Conservation (phyloP, 2,797 vertebrate genomes). For the Xenentodon cancila region DNA sequence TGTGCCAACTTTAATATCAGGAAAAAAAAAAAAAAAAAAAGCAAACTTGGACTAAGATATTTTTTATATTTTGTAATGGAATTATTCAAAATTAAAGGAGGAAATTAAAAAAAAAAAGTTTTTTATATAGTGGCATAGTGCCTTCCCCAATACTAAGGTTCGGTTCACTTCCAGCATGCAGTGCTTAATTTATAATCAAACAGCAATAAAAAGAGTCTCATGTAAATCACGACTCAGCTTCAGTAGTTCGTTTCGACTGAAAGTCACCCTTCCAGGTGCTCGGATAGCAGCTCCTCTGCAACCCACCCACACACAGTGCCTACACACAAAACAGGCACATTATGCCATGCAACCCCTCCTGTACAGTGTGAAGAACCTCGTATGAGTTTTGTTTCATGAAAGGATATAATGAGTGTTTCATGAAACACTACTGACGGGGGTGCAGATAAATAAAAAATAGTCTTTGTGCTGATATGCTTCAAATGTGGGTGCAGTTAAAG, state of each 20-base stretch:
- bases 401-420: constrained; percentile 30
- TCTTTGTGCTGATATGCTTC: too few species aligned
- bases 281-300: constrained; percentile 26
- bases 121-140: background rate
- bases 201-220: constrained; percentile 33
- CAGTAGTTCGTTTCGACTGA: constrained; percentile 35
- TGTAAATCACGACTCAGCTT: constrained; percentile 48
- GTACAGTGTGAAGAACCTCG: constrained; percentile 23
- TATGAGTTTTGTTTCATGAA: constrained; percentile 27
- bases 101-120: too few species aligned
- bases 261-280: constrained; percentile 62
- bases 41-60: too few species aligned
- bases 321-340: background rate
- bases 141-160: constrained; percentile 36
- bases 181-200: constrained; percentile 61
- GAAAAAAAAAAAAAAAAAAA: background rate
- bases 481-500: too few species aligned
- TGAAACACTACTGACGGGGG: constrained; percentile 34
- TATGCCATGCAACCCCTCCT: background rate
- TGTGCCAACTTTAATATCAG: background rate
- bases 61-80: background rate
- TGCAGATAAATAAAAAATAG: too few species aligned
- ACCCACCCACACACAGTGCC: constrained; percentile 25
- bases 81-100: too few species aligned
- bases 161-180: constrained; percentile 34